Evolutionary conservation across 1,140 invertebrate species (phyloP), one percentile per base, ranked within the genome.

Genomic region (Trachymyrmex cornetzi): DNA sequence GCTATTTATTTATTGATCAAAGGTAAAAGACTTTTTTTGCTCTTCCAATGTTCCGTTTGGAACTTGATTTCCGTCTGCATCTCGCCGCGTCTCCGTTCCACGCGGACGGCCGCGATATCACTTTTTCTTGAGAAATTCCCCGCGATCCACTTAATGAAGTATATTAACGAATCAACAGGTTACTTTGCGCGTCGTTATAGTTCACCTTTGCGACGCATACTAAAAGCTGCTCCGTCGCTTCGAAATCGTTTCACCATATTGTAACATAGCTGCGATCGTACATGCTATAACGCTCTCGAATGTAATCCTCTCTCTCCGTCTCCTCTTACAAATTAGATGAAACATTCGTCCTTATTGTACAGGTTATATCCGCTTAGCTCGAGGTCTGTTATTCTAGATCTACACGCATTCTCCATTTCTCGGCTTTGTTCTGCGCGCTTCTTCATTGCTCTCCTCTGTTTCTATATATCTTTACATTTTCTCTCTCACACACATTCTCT

Each of bases 161-260:
- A 85, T 87, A 77, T 89, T 91, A 87, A 92, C 77, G 90, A 92
- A 92, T 92, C 92, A 92, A 92, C 91, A 92, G 90, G 90, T 92
- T 91, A 88, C 82, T 85, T 79, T 55, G 81, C 30, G 57, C 57
- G 50, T 24, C 55, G 55, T 57, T 72, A 74, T 27, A 66, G 30
- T 38, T 19, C 50, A 53, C 11, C n/a, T 57, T 72, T 53, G 69
- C 34, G 44, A 19, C 48, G 82, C 53, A 59, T 90, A 88, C 80
- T 74, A 86, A 90, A 86, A 72, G 57, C 59, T 59, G 19, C 19
- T 14, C 50, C 12, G 16, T 30, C 22, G 48, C 55, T 67, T 67
- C 75, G 57, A 69, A 86, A 86, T 61, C 85, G 53, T 82, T 90
- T 69, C 63, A 30, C 75, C 30, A 22, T 19, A 12, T 16, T 30